Conservation (phyloP, 2,888 invertebrate genomes). For the Leptinotarsa haldemani region DNA sequence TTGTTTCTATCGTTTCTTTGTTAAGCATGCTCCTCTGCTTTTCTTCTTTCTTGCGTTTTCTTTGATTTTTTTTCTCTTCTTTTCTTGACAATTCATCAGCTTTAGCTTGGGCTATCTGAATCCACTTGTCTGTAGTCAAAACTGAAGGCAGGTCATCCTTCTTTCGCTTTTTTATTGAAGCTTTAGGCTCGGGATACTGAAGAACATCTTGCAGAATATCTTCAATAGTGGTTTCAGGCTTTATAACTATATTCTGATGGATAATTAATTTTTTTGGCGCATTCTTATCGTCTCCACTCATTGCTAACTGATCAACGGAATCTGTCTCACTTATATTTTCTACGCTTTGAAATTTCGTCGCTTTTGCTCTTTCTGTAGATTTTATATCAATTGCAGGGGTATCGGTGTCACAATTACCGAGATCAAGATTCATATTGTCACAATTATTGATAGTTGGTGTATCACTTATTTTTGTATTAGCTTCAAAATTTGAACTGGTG, state of each 20-base stretch:
- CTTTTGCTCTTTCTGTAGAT: too few relatives aligned
- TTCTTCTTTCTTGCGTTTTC: neutral
- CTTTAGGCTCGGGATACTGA: conserved; percentile 15
- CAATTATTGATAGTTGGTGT: neutral
- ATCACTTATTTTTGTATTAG: conserved; percentile 1
- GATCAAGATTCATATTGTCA: too few relatives aligned
- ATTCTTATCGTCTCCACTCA: neutral
- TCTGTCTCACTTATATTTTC: neutral
- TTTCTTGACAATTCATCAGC: conserved; percentile 19
- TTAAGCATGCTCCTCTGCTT: neutral
- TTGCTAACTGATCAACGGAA: neutral
- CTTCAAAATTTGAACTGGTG: conserved; percentile 3
- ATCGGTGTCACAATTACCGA: too few relatives aligned
- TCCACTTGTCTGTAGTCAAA: conserved; percentile 11
- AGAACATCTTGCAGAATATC: too few relatives aligned
- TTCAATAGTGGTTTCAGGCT: conserved; percentile 6
- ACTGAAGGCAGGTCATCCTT: conserved; percentile 6
- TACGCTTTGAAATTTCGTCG: too few relatives aligned
- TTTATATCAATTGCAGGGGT: too few relatives aligned
- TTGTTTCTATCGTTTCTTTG: neutral
- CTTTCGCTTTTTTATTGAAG: conserved; percentile 6
- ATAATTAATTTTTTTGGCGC: neutral
- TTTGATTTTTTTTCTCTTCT: conserved; percentile 4
- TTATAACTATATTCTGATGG: conserved; percentile 10
- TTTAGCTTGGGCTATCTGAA: conserved; percentile 20